Base-by-base conservation (phyloP, 2,797 vertebrate species). In the Darevskia mixta region DNA sequence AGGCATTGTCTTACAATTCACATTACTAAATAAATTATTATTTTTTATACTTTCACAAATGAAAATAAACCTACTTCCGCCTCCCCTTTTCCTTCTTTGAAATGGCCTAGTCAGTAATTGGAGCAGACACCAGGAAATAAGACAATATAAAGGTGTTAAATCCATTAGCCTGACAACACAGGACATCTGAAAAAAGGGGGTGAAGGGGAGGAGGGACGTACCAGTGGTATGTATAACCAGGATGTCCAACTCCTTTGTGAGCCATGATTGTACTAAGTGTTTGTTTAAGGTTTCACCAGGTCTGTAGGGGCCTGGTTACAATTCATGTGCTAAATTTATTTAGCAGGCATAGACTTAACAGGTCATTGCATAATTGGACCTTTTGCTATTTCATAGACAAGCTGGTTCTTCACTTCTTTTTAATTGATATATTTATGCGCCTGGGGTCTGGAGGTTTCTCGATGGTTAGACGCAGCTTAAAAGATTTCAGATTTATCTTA, bases 111-210 rank as follows among this genome's bases (percentile, higher is more conserved):
- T 73, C 17, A 18, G 18, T 91, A 94, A 97, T 93, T 97, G 95
- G 93, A 95, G 88, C 64, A 95, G 95, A 94, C 94, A 93, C 83
- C 85, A 97, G 94, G 93, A 97, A 97, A 97, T 96, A 92, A 94
- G 90, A 95, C 87, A 80, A 95, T 96, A 96, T 94, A 87, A 89
- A 87, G 82, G 87, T 96, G 95, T 95, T 97, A 97, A 97, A 97
- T 96, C 95, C 96, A 96, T 97, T 97, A 97, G 77, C 84, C 92
- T 95, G 92, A 91, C 82, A 85, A 84, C 89, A 91, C 94, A 25
- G 94, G 86, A 91, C 85, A 67, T 94, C 92, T 73, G 94, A 90
- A 0, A 75, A 95, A 89, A 96, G 25, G 79, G 79, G 58, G 7
- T 82, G 61, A 77, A 45, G 23, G 35, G 9, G 27, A 64, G 55